Evolutionary conservation across 1,140 invertebrate species (phyloP).

Genomic region (Atta cephalotes): DNA sequence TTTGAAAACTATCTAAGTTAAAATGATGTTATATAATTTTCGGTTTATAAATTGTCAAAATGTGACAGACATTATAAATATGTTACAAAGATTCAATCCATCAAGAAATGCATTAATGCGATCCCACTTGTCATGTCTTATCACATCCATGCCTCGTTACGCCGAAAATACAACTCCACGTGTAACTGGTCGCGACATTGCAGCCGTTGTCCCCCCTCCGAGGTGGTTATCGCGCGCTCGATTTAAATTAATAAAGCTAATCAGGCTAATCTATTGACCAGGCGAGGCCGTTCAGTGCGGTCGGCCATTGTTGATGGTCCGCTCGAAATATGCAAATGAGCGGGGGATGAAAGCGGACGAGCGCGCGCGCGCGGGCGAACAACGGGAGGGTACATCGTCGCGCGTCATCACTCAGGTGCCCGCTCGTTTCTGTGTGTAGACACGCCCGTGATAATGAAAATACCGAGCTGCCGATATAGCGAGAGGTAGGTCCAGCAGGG

Average conservation of each 20-base stretch:
- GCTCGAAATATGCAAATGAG: constrained; percentile 81
- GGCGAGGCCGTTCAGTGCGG: constrained; percentile 30
- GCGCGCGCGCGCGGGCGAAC: not conserved
- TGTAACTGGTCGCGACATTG: not conserved
- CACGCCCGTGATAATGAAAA: constrained; percentile 81
- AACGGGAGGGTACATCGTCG: constrained; percentile 12
- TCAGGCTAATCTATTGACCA: constrained; percentile 76
- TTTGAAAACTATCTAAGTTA: not conserved
- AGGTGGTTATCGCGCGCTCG: constrained; percentile 59
- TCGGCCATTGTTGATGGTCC: constrained; percentile 67
- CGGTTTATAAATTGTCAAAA: not conserved
- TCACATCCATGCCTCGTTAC: constrained; percentile 10
- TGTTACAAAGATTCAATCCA: constrained; percentile 3
- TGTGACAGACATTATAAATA: not conserved
- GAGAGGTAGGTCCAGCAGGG: constrained; percentile 59
- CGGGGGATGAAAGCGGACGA: constrained; percentile 70
- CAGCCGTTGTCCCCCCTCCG: constrained; percentile 23
- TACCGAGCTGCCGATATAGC: constrained; percentile 73
- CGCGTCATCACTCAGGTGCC: constrained; percentile 76
- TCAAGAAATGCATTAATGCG: not conserved
- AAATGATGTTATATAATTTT: not conserved
- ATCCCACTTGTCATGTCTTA: not conserved
- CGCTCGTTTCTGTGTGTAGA: constrained; percentile 51
- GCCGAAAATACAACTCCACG: not conserved
- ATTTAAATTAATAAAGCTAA: constrained; percentile 82